Percentiles rank a stretch among this genome's conserved stretches.
These are phyloP conservation scores for Scomberomorus guttatus DNA, from an alignment of 2,797 vertebrate species.

Conservation along the genomic window DNA sequence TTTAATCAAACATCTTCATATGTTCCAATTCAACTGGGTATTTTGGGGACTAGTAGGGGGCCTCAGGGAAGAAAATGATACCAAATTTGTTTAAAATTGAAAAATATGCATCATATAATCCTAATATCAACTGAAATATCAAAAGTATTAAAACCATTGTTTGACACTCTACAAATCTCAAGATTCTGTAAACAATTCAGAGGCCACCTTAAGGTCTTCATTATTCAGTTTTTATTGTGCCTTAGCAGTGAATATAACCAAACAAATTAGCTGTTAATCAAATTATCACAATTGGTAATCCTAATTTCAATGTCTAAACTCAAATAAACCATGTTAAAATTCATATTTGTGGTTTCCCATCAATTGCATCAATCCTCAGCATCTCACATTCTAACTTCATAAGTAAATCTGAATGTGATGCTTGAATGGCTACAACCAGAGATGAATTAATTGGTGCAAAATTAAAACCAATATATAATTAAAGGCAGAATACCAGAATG, in stretches of 20 bases:
- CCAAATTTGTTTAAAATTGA: no score
- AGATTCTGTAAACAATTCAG: no score
- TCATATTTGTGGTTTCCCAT: background rate
- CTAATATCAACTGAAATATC: no score
- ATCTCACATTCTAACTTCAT: background rate
- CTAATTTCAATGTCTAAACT: background rate
- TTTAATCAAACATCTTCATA: background rate
- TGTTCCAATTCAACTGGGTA: no score
- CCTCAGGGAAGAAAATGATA: no score
- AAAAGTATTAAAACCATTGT: no score
- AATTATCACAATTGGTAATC: background rate
- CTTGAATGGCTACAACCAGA: background rate
- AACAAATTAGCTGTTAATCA: background rate
- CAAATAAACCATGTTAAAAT: background rate
- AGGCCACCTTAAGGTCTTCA: background rate
- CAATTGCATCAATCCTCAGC: background rate
- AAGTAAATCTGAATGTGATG: background rate
- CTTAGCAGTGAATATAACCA: conserved; percentile 1
- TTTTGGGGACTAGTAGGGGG: no score
- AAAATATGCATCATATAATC: no score
- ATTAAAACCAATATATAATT: background rate
- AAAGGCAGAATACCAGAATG: background rate
- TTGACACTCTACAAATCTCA: no score
- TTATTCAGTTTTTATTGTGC: background rate
- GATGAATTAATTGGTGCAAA: background rate